Base-by-base conservation (phyloP, 2,888 invertebrate species). In the Drosophila quinaria region DNA sequence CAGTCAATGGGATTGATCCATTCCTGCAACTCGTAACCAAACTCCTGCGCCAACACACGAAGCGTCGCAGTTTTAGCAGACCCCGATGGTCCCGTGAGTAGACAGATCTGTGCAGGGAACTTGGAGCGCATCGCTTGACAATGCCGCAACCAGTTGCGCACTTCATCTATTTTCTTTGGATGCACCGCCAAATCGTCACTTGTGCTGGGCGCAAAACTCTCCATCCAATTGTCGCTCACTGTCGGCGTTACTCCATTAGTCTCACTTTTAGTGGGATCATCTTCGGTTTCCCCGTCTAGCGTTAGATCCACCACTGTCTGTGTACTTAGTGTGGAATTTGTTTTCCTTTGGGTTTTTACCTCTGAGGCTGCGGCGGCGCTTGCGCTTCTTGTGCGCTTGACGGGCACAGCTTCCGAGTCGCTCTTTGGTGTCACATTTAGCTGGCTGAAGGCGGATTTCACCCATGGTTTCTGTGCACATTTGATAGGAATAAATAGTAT, bases 1-100 rank as follows among this genome's bases (percentile, higher is more conserved):
- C 95, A 94, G 92, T 96, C 96, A 10, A 95, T 81, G 5, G 97
- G 97, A 81, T 96, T 97, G 25, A 95, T 95, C 98, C 98, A 98
- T 92, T 98, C 97, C 31, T 94, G 93, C 42, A 94, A 80, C 47
- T 91, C 90, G 54, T 84, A 92, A 4, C 81, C 77, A 71, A 95
- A 92, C 80, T 95, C 94, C 60, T 94, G 93, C 37, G 96, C 96
- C 10, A 97, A 80, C 9, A 95, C 94, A 64, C 93, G 94, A 1
- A 97, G 81, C 1, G 97, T 95, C 0, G 95, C 94, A 1, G 97
- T 96, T 93, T 98, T 98, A 0, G 97, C 97, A 90, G 95, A 95
- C 0, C 98, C 98, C 0, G 97, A 95, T 22, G 98, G 97, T 0
- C 98, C 98, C 8, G 95, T 95, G 22, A 98, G 80, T 4, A 98